Conservation (phyloP, 2,888 invertebrate genomes). For the Arrhopalites spinosus region DNA sequence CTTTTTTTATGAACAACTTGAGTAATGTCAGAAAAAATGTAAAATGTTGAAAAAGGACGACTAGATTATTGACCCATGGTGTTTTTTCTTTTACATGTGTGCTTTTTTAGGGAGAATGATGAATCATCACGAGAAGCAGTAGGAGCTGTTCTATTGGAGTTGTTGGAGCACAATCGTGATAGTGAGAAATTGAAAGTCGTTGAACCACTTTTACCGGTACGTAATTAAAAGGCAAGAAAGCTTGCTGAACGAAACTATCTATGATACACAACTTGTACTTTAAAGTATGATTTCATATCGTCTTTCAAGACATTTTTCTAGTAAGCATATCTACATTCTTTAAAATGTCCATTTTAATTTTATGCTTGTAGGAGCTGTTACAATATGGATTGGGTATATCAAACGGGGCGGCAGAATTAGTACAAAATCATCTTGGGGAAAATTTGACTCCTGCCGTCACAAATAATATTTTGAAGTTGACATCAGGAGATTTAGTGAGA, state of each 20-base stretch:
- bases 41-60: no score
- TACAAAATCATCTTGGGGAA: slow-evolving; percentile 70
- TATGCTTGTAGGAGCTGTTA: slow-evolving; percentile 61
- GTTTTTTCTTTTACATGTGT: no score
- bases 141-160: slow-evolving; percentile 66
- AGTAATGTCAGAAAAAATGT: no score
- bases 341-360: not conserved
- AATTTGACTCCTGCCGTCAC: slow-evolving; percentile 70
- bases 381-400: slow-evolving; percentile 71
- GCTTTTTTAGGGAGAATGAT: slow-evolving; percentile 36
- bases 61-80: no score
- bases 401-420: slow-evolving; percentile 65
- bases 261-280: no score
- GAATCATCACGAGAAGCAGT: slow-evolving; percentile 61
- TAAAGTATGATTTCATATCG: no score
- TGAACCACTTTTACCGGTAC: slow-evolving; percentile 42
- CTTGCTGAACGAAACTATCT: no score
- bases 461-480: slow-evolving; percentile 67
- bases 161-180: slow-evolving; percentile 57
- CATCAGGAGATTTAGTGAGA: slow-evolving; percentile 62
- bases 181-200: slow-evolving; percentile 58
- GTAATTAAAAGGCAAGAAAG: not conserved
- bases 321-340: not conserved
- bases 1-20: no score
- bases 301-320: not conserved